Percentiles rank a stretch among this genome's conserved stretches.
Conservation (phyloP, 1,140 invertebrate species). For the Wiebesia pumilae region DNA sequence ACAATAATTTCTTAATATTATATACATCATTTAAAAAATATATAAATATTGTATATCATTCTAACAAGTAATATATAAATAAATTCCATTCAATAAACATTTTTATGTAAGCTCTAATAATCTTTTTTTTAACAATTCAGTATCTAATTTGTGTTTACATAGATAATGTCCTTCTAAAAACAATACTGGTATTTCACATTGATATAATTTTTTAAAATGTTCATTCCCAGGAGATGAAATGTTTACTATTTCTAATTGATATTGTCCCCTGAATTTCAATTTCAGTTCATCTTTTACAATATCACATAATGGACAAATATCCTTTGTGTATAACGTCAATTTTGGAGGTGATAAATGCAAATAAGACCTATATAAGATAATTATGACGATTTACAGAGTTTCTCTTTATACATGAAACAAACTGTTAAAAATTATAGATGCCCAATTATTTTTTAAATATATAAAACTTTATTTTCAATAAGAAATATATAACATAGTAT, state of each 20-base stretch:
- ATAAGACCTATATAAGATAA: conserved; percentile 63
- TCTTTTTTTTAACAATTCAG: conserved; percentile 73
- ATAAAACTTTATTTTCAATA: conserved; percentile 35
- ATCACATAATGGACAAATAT: conserved; percentile 88
- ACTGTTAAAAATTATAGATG: not conserved
- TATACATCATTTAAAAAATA: not conserved
- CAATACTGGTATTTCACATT: conserved; percentile 90
- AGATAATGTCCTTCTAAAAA: conserved; percentile 89
- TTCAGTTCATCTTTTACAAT: conserved; percentile 83
- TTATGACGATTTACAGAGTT: conserved; percentile 11
- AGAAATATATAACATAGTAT: conserved; percentile 19
- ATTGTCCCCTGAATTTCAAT: conserved; percentile 76
- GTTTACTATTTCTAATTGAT: conserved; percentile 83
- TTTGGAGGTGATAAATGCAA: conserved; percentile 68
- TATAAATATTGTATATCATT: not conserved
- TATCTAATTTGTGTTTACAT: conserved; percentile 87
- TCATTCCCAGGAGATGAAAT: conserved; percentile 84
- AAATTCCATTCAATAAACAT: not conserved
- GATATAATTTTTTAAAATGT: conserved; percentile 84
- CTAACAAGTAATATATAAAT: too few species aligned
- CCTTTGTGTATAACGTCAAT: conserved; percentile 88
- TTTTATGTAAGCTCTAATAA: conserved; percentile 63
- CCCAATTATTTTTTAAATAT: not conserved
- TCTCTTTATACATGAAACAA: not conserved
- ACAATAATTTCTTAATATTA: too few species aligned